Evolutionary conservation across 2,888 invertebrate species (phyloP).

Genomic region (Petrolisthes manimaculis): DNA sequence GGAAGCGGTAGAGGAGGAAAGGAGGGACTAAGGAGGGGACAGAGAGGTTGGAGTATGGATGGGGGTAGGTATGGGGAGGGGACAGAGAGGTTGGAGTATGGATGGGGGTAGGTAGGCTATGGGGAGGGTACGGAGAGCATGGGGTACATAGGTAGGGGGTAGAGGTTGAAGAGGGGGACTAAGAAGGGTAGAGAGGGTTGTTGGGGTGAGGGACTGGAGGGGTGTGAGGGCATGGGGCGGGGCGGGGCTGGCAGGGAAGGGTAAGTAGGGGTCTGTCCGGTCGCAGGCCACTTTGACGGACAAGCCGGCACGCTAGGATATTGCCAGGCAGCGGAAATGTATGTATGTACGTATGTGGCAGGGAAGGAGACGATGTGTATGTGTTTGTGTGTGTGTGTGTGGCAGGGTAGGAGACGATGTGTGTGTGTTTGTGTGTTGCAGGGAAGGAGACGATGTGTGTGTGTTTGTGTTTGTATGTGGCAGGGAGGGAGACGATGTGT

Average conservation of each 20-base stretch:
- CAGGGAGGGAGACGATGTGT: too few species aligned
- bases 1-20: not conserved
- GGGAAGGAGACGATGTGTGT: too few species aligned
- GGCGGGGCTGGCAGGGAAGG: slow-evolving; percentile 10
- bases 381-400: not conserved
- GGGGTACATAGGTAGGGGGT: not conserved
- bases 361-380: not conserved
- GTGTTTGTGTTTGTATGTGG: too few species aligned
- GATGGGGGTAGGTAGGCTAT: too few species aligned
- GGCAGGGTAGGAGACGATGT: too few species aligned
- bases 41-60: not conserved
- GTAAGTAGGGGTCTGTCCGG: slow-evolving; percentile 39
- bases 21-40: not conserved
- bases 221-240: slow-evolving; percentile 9
- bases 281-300: slow-evolving; percentile 33
- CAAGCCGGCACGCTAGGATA: slow-evolving; percentile 37
- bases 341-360: not conserved
- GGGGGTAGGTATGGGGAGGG: not conserved
- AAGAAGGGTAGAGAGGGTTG: slow-evolving; percentile 5
- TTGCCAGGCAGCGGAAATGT: slow-evolving; percentile 30
- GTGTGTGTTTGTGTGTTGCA: too few species aligned
- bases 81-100: not conserved
- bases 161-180: not conserved
- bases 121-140: not conserved
- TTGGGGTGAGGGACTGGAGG: not conserved